Conservation (phyloP, 2,888 invertebrate genomes). For the Drosophila algonquin region DNA sequence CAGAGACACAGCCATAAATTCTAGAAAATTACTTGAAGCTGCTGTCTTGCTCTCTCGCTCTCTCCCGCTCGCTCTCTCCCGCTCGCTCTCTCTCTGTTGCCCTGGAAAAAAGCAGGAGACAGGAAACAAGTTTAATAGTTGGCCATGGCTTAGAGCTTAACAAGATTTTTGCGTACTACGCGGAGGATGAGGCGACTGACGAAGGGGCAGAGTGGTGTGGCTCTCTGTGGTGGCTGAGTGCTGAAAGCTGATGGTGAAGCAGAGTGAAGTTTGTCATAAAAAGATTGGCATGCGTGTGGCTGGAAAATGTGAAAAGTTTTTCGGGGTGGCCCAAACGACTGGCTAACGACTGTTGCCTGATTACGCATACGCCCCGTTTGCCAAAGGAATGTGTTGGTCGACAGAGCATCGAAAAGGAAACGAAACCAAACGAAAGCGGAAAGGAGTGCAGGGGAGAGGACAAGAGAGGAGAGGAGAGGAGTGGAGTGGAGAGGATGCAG, state of each 20-base stretch:
- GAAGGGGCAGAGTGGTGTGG: slow-evolving; percentile 21
- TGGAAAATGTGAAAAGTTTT: slow-evolving; percentile 60
- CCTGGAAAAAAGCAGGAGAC: slow-evolving; percentile 27
- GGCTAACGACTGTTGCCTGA: slow-evolving; percentile 69
- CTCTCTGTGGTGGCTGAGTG: background rate
- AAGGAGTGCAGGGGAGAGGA: background rate
- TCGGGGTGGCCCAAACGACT: slow-evolving; percentile 50
- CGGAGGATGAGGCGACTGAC: slow-evolving; percentile 1
- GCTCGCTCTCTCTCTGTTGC: background rate
- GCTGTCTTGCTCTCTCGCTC: background rate
- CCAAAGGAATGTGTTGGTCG: slow-evolving; percentile 56
- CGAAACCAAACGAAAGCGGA: background rate
- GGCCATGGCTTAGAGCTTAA: slow-evolving; percentile 55
- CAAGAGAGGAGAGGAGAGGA: background rate
- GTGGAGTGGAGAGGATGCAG: background rate
- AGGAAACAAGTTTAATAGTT: slow-evolving; percentile 75
- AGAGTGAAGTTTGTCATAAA: slow-evolving; percentile 65
- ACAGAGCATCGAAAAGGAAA: slow-evolving; percentile 29
- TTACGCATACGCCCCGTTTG: slow-evolving; percentile 73
- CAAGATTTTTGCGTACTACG: slow-evolving; percentile 45
- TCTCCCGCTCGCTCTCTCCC: background rate
- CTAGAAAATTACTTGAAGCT: slow-evolving; percentile 67
- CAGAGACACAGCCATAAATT: slow-evolving; percentile 70
- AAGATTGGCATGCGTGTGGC: slow-evolving; percentile 63
- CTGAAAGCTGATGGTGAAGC: slow-evolving; percentile 16